Evolutionary conservation across 2,888 invertebrate species (phyloP).

Genomic region (Pristionchus arcanus): DNA sequence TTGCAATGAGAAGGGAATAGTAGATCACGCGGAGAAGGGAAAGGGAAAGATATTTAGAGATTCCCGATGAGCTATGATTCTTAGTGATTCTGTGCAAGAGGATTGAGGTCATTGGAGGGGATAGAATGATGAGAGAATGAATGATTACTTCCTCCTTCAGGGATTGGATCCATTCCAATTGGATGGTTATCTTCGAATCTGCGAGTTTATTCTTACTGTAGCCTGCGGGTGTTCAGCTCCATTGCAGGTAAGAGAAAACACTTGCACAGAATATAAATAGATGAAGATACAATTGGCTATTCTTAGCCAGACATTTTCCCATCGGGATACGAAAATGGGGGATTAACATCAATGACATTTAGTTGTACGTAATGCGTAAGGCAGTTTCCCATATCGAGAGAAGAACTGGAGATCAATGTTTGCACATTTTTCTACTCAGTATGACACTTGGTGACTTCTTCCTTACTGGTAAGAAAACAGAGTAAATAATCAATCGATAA

Average conservation of each 20-base stretch:
- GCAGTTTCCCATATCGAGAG: constrained; percentile 70
- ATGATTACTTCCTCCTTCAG: constrained; percentile 55
- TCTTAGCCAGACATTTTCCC: not conserved
- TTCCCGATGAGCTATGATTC: not conserved
- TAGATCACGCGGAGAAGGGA: not conserved
- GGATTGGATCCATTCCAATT: constrained; percentile 54
- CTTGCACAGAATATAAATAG: not conserved
- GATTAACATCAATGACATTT: constrained; percentile 49
- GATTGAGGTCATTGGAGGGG: not conserved
- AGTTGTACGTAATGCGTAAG: constrained; percentile 70
- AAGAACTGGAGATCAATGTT: constrained; percentile 75
- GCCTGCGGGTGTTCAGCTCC: constrained; percentile 61
- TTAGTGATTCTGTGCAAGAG: not conserved
- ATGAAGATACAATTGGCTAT: not conserved
- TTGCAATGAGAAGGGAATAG: constrained; percentile 29
- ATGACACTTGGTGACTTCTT: constrained; percentile 78
- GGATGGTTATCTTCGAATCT: constrained; percentile 58
- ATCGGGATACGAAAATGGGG: not conserved
- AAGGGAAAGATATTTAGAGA: not conserved
- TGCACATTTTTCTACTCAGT: constrained; percentile 76
- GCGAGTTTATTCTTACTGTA: constrained; percentile 59
- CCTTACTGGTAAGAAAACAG: constrained; percentile 68
- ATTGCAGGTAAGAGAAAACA: constrained; percentile 58
- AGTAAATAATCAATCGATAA: not conserved
- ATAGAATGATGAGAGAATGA: not conserved